Evolutionary conservation across 2,888 invertebrate genomes (phyloP), one percentile per base, ranked within the genome.

Genomic region (Leucozona laternaria): DNA sequence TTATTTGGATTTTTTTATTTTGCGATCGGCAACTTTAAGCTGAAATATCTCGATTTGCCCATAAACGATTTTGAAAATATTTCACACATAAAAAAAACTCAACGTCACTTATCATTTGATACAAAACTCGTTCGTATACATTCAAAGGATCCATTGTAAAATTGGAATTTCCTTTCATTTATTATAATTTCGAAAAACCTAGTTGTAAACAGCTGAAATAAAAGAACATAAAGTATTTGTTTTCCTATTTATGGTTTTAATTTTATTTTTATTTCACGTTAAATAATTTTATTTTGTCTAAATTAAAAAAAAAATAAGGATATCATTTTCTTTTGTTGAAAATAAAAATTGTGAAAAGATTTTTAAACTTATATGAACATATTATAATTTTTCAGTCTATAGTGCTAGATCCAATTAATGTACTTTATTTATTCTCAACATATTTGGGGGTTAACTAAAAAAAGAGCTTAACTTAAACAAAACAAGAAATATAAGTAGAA

Each of bases 321-420:
- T 17, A 45, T 37, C 4, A 40, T 15, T 15, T 4, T 40, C 15
- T 15, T 17, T 20, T 8, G 8, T 45, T 45, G 17, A 20, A 45
- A 45, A 45, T 17, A 37, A 45, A 45, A 45, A 20, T 45, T 10
- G 17, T 45, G 45, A 45, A 45, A n/a, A n/a, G n/a, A 48, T 22
- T 11, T 0, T 48, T 48, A 48, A 43, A 43, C 6, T 43, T 6
- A 48, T 4, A 20, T 7, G 4, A 20, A 20, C 48, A 48, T 45
- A 20, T 45, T 17, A n/a, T 48, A 48, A 48, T 48, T 48, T 20
- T 48, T 48, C 48, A 48, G 48, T 48, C 48, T 20, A 20, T 48
- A 48, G 20, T 48, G 20, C 48, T 48, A 48, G 20, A 20, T 48
- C 4, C 48, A 20, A 48, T 11, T 48, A 20, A 11, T 11, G 11